These are phyloP conservation scores for Hycleus cichorii DNA, from an alignment of 1,140 invertebrate species.

Conservation along the genomic window DNA sequence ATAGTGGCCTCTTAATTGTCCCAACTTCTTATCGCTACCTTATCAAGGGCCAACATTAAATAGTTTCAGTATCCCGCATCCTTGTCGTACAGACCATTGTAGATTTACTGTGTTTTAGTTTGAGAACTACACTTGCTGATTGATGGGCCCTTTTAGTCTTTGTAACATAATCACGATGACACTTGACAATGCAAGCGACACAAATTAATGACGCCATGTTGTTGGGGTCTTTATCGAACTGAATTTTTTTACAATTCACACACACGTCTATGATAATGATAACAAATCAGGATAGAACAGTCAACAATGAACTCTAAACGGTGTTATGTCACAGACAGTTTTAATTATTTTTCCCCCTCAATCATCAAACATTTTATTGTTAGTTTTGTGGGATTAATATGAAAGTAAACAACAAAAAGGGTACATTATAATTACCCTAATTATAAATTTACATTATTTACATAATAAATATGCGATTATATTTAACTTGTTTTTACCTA, in stretches of 20 bases:
- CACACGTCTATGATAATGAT: neutral
- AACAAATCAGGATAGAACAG: too few relatives aligned
- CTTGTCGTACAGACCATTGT: neutral
- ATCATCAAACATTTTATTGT: too few relatives aligned
- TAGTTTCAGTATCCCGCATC: slow-evolving; percentile 5
- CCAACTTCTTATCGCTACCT: slow-evolving; percentile 11
- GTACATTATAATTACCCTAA: too few relatives aligned
- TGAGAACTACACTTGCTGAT: slow-evolving; percentile 10
- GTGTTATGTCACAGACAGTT: too few relatives aligned
- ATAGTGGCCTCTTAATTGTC: slow-evolving; percentile 6
- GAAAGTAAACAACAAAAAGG: too few relatives aligned
- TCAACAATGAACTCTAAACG: too few relatives aligned
- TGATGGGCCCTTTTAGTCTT: slow-evolving; percentile 22
- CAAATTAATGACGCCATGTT: slow-evolving; percentile 26
- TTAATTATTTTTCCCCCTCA: too few relatives aligned
- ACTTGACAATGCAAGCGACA: slow-evolving; percentile 27
- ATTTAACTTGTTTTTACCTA: too few relatives aligned
- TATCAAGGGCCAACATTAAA: slow-evolving; percentile 13
- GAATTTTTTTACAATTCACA: neutral
- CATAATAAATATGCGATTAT: too few relatives aligned
- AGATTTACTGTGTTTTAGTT: neutral
- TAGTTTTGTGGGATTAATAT: too few relatives aligned
- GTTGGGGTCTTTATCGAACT: slow-evolving; percentile 25
- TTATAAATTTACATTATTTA: too few relatives aligned
- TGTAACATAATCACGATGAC: slow-evolving; percentile 29